A percentile compares a stretch with the other conserved stretches of the same genome.
These are phyloP conservation scores for Mastacembelus armatus DNA, from an alignment of 2,797 vertebrate species.

Conservation along the genomic window DNA sequence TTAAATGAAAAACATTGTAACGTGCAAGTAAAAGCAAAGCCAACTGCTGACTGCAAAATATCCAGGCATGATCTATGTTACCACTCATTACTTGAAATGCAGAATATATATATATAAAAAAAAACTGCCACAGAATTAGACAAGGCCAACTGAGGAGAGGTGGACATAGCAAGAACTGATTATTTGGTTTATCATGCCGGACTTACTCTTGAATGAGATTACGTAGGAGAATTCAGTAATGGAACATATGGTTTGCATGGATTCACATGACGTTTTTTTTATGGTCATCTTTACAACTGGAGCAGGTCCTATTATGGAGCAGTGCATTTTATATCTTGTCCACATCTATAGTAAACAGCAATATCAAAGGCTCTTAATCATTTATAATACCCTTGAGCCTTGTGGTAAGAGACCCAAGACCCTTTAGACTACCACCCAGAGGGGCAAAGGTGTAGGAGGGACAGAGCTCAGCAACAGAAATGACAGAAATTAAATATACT, in stretches of 20 bases:
- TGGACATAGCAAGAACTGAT: constrained; percentile 3
- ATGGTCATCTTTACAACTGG: neutral
- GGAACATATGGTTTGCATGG: constrained; percentile 9
- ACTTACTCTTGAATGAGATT: constrained; percentile 2
- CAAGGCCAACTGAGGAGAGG: neutral
- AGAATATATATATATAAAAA: too few relatives aligned
- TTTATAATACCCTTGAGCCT: neutral
- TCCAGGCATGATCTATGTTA: neutral
- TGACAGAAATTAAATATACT: constrained; percentile 19
- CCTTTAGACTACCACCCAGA: constrained; percentile 13
- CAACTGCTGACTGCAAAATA: constrained; percentile 2
- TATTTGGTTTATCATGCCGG: neutral
- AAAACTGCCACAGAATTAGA: constrained; percentile 3
- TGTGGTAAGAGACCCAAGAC: neutral
- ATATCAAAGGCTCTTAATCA: constrained; percentile 10
- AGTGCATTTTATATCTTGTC: neutral
- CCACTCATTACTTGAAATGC: neutral
- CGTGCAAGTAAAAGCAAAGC: neutral
- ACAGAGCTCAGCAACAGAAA: constrained; percentile 8
- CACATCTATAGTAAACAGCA: constrained; percentile 12
- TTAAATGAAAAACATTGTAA: neutral
- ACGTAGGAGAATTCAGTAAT: constrained; percentile 17
- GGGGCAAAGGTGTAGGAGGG: neutral
- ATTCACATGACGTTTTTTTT: constrained; percentile 8
- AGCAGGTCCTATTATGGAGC: neutral